These are phyloP conservation scores for Saccopteryx leptura DNA, from an alignment of 2,113 vertebrate species.

Conservation along the genomic window DNA sequence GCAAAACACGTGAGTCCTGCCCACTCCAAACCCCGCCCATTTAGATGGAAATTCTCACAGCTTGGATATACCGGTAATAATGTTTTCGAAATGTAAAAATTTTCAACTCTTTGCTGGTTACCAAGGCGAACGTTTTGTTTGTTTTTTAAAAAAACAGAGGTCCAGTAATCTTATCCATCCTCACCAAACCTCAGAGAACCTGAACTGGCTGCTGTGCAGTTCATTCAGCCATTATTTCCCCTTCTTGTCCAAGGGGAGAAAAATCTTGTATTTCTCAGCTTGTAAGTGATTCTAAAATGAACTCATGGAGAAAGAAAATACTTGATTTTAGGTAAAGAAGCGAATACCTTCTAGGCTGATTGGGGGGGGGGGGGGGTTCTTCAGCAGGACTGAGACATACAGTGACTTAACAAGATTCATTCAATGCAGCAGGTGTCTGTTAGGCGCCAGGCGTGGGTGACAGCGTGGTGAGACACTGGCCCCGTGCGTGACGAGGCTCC, in stretches of 20 bases:
- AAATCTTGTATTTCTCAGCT: neutral
- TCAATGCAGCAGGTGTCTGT: accelerated
- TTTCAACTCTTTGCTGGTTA: neutral
- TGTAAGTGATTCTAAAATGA: neutral
- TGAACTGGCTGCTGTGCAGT: neutral
- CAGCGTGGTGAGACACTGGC: accelerated
- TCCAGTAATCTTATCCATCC: neutral
- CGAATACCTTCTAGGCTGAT: neutral
- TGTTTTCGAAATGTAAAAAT: neutral
- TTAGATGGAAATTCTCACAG: neutral
- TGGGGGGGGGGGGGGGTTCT: too few species aligned
- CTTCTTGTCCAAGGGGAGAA: neutral
- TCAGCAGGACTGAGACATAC: neutral
- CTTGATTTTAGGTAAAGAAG: neutral
- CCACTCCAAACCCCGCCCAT: neutral
- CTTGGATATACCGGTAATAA: neutral
- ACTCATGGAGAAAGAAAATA: neutral
- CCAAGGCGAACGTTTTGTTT: neutral
- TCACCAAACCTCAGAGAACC: neutral
- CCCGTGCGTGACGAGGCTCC: accelerated
- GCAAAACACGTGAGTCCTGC: too few species aligned
- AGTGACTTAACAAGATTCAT: neutral
- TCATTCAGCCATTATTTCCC: neutral
- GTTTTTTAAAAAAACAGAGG: neutral
- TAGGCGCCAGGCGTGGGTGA: neutral